Percentiles rank a stretch among this genome's conserved stretches.
Evolutionary conservation across 2,888 invertebrate genomes (phyloP).

Genomic region (Drosophila gaucha): DNA sequence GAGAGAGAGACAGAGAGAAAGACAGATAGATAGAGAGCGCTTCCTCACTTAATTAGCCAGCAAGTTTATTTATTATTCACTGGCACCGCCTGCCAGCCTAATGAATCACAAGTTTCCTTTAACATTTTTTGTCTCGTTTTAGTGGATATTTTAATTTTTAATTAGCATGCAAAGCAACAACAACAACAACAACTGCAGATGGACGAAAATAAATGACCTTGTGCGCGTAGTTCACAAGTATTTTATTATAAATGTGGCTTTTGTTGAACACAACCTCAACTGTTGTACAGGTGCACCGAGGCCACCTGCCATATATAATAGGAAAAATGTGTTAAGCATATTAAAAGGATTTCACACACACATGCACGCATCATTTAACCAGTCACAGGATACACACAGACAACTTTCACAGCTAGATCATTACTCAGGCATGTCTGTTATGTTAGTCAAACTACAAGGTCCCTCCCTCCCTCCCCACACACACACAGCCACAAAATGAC

Average conservation of each 20-base stretch:
- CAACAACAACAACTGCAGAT: conserved; percentile 28
- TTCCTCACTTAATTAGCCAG: conserved; percentile 76
- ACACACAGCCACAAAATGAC: conserved; percentile 42
- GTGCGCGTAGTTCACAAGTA: conserved; percentile 58
- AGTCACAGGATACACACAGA: conserved; percentile 30
- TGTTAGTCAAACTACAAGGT: conserved; percentile 29
- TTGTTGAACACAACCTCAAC: conserved; percentile 24
- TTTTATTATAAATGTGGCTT: conserved; percentile 44
- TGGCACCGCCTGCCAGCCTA: conserved; percentile 70
- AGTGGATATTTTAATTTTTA: conserved; percentile 78
- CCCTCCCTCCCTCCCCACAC: no score
- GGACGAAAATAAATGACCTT: conserved; percentile 73
- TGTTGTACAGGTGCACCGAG: conserved; percentile 65
- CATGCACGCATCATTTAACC: conserved; percentile 71
- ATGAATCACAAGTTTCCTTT: conserved; percentile 71
- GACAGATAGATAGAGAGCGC: conserved; percentile 5
- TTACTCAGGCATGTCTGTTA: conserved; percentile 44
- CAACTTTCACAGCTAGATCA: conserved; percentile 44
- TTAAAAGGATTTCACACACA: conserved; percentile 65
- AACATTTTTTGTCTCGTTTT: conserved; percentile 38
- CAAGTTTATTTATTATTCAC: conserved; percentile 77
- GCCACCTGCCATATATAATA: conserved; percentile 25
- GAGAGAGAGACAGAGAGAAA: neutral
- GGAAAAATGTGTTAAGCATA: conserved; percentile 63
- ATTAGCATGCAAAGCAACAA: conserved; percentile 68